Evolutionary conservation across 2,888 invertebrate species (phyloP).

Genomic region (Idaea aversata): DNA sequence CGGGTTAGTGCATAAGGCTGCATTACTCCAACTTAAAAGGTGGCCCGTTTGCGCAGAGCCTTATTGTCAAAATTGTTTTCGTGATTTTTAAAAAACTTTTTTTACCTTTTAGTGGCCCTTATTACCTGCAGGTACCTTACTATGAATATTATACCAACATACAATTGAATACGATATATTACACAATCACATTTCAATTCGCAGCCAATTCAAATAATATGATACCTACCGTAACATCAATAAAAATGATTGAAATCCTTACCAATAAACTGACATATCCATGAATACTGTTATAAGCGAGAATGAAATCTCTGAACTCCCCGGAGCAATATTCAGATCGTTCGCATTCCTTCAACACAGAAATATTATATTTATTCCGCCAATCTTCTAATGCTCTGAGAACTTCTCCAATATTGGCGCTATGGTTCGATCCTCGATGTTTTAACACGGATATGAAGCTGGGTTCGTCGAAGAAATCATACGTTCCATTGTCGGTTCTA

Average conservation of each 20-base stretch:
- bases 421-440: conserved; percentile 51
- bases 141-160: too few relatives aligned
- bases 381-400: conserved; percentile 59
- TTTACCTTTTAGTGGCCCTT: too few relatives aligned
- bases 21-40: too few relatives aligned
- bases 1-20: too few relatives aligned
- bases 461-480: conserved; percentile 56
- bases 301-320: conserved; percentile 79
- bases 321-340: conserved; percentile 80
- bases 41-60: too few relatives aligned
- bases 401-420: conserved; percentile 57
- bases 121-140: too few relatives aligned
- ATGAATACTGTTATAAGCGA: conserved; percentile 86
- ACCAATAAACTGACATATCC: conserved; percentile 91
- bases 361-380: conserved; percentile 62
- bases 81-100: too few relatives aligned
- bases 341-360: conserved; percentile 63
- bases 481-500: conserved; percentile 41
- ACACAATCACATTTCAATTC: neutral
- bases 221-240: neutral
- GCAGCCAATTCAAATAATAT: neutral
- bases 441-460: conserved; percentile 58
- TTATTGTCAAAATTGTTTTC: too few relatives aligned
- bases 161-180: too few relatives aligned
- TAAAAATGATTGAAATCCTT: conserved; percentile 43